A percentile compares a stretch with the other conserved stretches of the same genome.
phyloP scores from a whole-genome alignment of 2,113 vertebrate species.

The Tychaedon coryphoeus region DNA sequence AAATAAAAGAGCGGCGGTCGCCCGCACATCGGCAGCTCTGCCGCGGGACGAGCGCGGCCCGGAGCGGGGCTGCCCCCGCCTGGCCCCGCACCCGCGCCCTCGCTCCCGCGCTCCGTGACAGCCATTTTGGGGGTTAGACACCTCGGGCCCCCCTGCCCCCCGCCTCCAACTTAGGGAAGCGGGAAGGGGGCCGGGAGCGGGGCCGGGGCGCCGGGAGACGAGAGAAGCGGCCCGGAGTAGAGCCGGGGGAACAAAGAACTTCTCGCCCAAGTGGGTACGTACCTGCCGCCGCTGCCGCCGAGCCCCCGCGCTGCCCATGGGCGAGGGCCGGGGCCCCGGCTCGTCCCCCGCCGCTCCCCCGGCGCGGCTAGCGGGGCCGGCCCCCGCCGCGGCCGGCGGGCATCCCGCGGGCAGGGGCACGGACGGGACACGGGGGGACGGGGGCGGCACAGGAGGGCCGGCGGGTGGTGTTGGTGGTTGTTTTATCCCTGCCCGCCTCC shows the following conservation, averaged over 20 bases:
- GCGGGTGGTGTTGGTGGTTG: not conserved
- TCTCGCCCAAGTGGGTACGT: constrained; percentile 13
- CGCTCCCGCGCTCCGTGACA: not conserved
- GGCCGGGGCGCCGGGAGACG: not conserved
- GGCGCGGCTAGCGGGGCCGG: not conserved
- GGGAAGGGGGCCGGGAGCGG: not conserved
- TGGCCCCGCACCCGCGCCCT: not conserved
- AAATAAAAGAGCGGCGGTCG: not conserved
- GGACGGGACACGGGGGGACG: not conserved
- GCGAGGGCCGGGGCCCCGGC: not conserved
- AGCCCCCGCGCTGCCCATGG: not conserved
- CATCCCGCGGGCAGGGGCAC: not conserved
- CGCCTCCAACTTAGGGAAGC: not conserved
- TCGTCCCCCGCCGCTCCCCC: not conserved
- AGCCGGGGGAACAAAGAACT: constrained; percentile 24
- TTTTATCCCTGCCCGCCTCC: not conserved
- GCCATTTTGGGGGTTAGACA: constrained; percentile 24
- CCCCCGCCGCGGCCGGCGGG: not conserved
- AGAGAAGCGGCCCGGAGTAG: not conserved
- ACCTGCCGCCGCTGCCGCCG: not conserved
- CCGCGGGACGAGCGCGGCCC: not conserved
- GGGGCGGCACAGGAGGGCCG: not conserved
- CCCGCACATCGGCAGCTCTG: not conserved
- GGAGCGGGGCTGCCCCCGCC: not conserved
- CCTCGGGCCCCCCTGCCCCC: not conserved